These are phyloP conservation scores for Eudemis profundana DNA, from an alignment of 2,888 invertebrate species.

Conservation along the genomic window DNA sequence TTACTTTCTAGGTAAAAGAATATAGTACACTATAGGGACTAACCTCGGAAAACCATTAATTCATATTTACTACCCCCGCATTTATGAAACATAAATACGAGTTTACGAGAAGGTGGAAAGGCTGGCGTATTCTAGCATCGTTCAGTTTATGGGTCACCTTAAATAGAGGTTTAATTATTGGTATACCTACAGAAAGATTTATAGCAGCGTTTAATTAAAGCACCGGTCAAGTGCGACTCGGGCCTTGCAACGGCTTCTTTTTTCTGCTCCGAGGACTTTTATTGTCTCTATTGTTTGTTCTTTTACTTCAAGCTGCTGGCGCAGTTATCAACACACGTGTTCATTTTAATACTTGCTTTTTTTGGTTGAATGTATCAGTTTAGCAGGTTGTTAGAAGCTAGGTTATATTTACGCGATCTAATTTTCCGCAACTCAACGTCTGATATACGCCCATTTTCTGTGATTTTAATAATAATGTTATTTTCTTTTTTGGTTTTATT, in stretches of 20 bases:
- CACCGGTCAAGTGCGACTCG: conserved; percentile 44
- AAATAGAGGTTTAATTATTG: conserved; percentile 73
- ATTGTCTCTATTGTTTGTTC: too few relatives aligned
- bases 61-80: conserved; percentile 78
- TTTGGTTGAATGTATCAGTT: too few relatives aligned
- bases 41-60: conserved; percentile 77
- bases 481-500: too few relatives aligned
- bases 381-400: too few relatives aligned
- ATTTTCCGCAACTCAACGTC: too few relatives aligned
- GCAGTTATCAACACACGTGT: too few relatives aligned
- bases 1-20: conserved; percentile 40
- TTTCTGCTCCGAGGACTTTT: not conserved
- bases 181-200: conserved; percentile 58
- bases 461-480: too few relatives aligned
- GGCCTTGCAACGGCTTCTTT: not conserved
- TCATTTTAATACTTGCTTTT: too few relatives aligned
- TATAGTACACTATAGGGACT: conserved; percentile 60
- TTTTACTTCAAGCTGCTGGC: too few relatives aligned
- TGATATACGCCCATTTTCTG: too few relatives aligned
- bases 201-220: conserved; percentile 63
- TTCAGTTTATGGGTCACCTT: conserved; percentile 75
- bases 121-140: conserved; percentile 69
- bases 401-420: too few relatives aligned
- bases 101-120: conserved; percentile 77
- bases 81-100: conserved; percentile 81